Evolutionary conservation across 2,113 vertebrate species (phyloP), one percentile per base, ranked within the genome.

Genomic region (Leucosticte australis): DNA sequence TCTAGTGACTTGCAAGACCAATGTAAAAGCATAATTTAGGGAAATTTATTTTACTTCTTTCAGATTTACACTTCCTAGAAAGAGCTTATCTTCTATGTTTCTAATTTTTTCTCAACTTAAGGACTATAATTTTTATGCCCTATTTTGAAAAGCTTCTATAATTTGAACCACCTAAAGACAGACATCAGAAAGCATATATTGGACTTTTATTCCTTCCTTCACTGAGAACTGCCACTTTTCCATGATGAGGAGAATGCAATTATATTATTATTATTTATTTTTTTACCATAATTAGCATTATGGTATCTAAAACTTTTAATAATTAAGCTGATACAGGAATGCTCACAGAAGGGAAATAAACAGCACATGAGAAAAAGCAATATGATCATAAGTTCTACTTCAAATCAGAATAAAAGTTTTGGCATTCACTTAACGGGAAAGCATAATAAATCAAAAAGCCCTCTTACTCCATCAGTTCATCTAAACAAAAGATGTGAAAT

Each of bases 401-500:
- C 47, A 83, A 80, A 91, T 82, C 49, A 77, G 71, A 73, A 90
- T 82, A 91, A 87, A 92, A 86, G 53, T 37, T 94, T 63, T 91
- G 89, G 67, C 79, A 73, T 87, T 77, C 26, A 52, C 52, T 95
- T 91, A 67, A 75, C 94, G 87, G 78, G 35, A 62, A 77, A 90
- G 47, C 35, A 69, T 44, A 91, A 96, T 79, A 87, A 94, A 94
- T 63, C 41, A 69, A 86, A 95, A 95, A 90, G 65, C 15, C 59
- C 8, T 94, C 50, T 85, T 49, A 83, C 60, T 92, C 87, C 91
- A 96, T 94, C 84, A 89, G 84, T 68, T 92, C 76, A 89, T 94
- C 87, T 88, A 95, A 96, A 95, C 83, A 92, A 94, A 94, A 74
- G 49, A 85, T 14, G 37, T 71, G 91, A 95, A 88, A 95, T 85